phyloP scores from a whole-genome alignment of 2,888 invertebrate species.

The Mantis religiosa region DNA sequence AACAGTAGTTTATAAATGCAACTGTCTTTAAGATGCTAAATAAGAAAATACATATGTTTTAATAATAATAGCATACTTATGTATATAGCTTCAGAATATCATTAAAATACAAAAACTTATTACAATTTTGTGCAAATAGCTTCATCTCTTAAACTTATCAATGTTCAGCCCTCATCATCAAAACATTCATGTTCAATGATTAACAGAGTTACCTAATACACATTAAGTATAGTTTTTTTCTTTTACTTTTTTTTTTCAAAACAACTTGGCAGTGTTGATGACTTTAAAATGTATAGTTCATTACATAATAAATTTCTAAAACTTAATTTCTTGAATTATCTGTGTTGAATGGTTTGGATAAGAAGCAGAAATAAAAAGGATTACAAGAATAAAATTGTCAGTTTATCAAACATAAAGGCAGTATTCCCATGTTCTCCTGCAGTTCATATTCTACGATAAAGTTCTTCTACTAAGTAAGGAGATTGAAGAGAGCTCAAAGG shows the following conservation, averaged over 20 bases:
- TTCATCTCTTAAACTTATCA: background rate
- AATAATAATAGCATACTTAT: background rate
- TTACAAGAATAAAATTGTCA: too few relatives aligned
- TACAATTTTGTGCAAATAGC: background rate
- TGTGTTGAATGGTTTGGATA: background rate
- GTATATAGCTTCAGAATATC: background rate
- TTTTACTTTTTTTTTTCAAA: background rate
- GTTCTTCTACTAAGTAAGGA: too few relatives aligned
- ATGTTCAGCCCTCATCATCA: background rate
- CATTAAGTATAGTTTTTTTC: background rate
- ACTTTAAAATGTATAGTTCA: background rate
- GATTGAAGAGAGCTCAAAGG: too few relatives aligned
- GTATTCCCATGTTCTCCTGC: background rate
- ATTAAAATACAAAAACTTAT: background rate
- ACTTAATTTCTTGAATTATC: background rate
- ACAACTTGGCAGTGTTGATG: background rate
- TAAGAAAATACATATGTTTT: constrained; percentile 1
- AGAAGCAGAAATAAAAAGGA: too few relatives aligned
- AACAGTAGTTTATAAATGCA: background rate
- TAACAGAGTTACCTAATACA: background rate
- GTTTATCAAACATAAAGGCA: background rate
- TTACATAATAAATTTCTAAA: background rate
- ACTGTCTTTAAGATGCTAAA: background rate
- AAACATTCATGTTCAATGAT: background rate
- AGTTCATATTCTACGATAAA: background rate